Base-by-base conservation (phyloP, 2,888 invertebrate genomes). In the Ophioninae sp. region DNA sequence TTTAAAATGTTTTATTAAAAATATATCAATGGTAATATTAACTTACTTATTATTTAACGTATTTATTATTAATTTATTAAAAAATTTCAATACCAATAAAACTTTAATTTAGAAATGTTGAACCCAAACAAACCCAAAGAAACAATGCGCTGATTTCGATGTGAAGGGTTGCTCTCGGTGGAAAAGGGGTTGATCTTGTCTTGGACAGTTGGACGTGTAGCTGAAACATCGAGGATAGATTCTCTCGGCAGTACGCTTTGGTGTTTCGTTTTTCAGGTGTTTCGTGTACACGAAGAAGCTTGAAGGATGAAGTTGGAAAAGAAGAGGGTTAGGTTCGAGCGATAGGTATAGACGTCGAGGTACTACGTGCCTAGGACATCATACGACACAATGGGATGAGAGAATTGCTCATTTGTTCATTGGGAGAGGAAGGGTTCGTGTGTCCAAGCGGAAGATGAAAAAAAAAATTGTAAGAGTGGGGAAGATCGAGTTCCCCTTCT, bases 381-480 rank as follows among this genome's bases (percentile, higher is more conserved):
- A 91, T 90, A 90, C 90, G 90, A 90, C 90, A 89, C 88, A 89
- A 64, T 85, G 90, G 91, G 88, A 90, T 90, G 91, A 88, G 91
- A 90, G 92, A 92, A 92, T 92, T 92, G 92, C 92, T 92, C 92
- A 92, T 92, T 92, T 92, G 92, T 92, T 91, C 92, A 90, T 86
- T 87, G 88, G 88, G 89, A 90, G 79, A 72, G 90, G 90, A 90
- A 88, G 90, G 87, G 89, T 72, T 71, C 39, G 51, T 67, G 13
- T 51, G 56, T 67, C 67, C 74, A 61, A 81, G 77, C 37, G 39
- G 8, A 69, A 67, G 61, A 67, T 44, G 58, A 63, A n/a, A 44
- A 78, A 71, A 44, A 67, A 73, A 59, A 41, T 22, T 80, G 41
- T 65, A 82, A 77, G 44, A 61, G 63, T 61, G 72, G 51, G 74